Percentiles rank a stretch among this genome's conserved stretches.
Conservation (phyloP, 92 coral and sea anemone genomes). For the Actinernus sp. region DNA sequence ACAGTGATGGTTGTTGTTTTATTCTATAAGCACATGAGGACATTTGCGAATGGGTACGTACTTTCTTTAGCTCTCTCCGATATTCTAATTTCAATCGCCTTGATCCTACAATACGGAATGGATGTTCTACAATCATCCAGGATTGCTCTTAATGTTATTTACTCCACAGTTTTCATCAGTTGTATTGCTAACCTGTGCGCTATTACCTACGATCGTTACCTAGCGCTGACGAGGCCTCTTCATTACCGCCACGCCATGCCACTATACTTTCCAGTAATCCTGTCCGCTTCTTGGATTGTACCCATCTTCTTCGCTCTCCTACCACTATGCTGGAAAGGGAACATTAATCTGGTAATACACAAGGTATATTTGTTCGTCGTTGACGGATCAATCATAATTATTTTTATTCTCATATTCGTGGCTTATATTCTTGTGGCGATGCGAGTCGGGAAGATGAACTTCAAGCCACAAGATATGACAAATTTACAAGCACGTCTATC, state of each 20-base stretch:
- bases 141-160: background rate
- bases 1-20: conserved; percentile 42
- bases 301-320: conserved; percentile 18
- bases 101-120: conserved; percentile 38
- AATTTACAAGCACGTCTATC: background rate
- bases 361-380: conserved; percentile 35
- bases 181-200: conserved; percentile 40
- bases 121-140: background rate
- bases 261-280: conserved; percentile 14
- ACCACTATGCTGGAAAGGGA: conserved; percentile 37
- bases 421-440: conserved; percentile 43
- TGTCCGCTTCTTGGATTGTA: conserved; percentile 29
- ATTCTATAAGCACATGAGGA: conserved; percentile 31
- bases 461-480: conserved; percentile 17
- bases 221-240: conserved; percentile 43
- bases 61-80: conserved; percentile 52
- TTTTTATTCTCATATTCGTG: conserved; percentile 33
- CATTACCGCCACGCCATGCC: conserved; percentile 44
- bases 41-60: conserved; percentile 45
- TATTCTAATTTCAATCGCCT: conserved; percentile 12
- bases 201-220: conserved; percentile 51
- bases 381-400: conserved; percentile 25
- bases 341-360: conserved; percentile 12
- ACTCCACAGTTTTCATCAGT: conserved; percentile 1
- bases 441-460: conserved; percentile 37